phyloP scores from a whole-genome alignment of 2,113 vertebrate genomes.

The Nothocercus nigrocapillus region DNA sequence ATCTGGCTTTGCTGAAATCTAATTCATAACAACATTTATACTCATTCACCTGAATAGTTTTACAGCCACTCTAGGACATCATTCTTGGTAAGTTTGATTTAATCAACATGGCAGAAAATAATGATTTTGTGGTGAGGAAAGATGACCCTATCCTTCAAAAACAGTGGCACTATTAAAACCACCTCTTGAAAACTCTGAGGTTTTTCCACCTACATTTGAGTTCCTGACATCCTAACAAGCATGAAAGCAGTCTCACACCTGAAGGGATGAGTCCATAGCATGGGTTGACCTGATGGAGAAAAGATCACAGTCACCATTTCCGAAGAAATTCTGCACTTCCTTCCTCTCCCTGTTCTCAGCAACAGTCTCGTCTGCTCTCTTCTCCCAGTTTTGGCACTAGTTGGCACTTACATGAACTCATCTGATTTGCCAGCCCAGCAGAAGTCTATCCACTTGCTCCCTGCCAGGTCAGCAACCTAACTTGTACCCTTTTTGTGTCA shows the following conservation, averaged over 20 bases:
- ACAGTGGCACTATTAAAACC: neutral
- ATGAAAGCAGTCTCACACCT: neutral
- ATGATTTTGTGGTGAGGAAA: neutral
- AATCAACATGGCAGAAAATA: neutral
- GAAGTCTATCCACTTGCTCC: neutral
- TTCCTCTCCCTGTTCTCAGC: fast-evolving
- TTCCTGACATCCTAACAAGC: neutral
- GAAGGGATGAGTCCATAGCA: neutral
- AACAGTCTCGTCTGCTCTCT: neutral
- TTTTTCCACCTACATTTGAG: neutral
- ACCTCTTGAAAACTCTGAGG: fast-evolving
- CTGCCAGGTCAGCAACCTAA: neutral
- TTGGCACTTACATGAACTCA: neutral
- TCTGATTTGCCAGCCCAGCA: neutral
- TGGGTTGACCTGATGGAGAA: neutral
- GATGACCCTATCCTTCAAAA: neutral
- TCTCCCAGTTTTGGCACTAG: neutral
- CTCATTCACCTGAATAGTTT: neutral
- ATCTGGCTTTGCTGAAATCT: neutral
- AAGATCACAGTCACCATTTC: neutral
- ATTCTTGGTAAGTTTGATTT: neutral
- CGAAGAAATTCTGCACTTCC: fast-evolving
- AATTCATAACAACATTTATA: neutral
- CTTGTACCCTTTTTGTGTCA: neutral
- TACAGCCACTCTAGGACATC: neutral